phyloP scores from a whole-genome alignment of 2,888 invertebrate species.

The Orthosia gracilis region DNA sequence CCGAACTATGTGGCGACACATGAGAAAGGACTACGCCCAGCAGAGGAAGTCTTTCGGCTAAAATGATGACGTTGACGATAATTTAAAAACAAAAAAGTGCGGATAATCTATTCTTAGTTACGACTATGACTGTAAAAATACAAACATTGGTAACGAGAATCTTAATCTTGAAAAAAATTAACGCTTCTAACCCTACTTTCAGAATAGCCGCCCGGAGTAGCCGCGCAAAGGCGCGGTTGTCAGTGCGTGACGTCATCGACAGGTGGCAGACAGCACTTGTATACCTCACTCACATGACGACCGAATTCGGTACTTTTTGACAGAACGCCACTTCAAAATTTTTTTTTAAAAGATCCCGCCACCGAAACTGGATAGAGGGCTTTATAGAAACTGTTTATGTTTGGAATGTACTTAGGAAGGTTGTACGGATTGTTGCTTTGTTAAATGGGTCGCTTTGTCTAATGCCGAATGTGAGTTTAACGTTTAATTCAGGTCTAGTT shows the following conservation, averaged over 20 bases:
- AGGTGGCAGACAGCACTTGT: conserved; percentile 73
- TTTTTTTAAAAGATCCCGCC: conserved; percentile 64
- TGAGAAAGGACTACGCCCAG: too few relatives aligned
- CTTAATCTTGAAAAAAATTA: not conserved
- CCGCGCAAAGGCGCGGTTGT: conserved; percentile 53
- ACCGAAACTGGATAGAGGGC: conserved; percentile 46
- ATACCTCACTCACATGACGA: conserved; percentile 59
- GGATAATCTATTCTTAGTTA: too few relatives aligned
- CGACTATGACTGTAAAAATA: too few relatives aligned
- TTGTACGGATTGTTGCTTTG: not conserved
- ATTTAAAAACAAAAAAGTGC: too few relatives aligned
- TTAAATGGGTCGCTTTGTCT: not conserved
- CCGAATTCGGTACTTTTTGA: conserved; percentile 65
- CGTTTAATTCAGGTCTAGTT: not conserved
- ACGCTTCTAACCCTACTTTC: not conserved
- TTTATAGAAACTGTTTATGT: conserved; percentile 32
- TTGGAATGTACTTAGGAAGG: conserved; percentile 13
- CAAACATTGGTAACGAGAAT: too few relatives aligned
- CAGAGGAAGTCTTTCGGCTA: too few relatives aligned
- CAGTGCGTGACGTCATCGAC: conserved; percentile 66
- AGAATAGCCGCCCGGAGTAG: conserved; percentile 52
- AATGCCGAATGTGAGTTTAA: conserved; percentile 1
- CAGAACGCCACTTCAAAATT: conserved; percentile 64
- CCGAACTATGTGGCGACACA: too few relatives aligned
- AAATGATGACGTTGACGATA: too few relatives aligned